These are phyloP conservation scores for Esperia sulphurella DNA, from an alignment of 2,888 invertebrate species.

Conservation along the genomic window DNA sequence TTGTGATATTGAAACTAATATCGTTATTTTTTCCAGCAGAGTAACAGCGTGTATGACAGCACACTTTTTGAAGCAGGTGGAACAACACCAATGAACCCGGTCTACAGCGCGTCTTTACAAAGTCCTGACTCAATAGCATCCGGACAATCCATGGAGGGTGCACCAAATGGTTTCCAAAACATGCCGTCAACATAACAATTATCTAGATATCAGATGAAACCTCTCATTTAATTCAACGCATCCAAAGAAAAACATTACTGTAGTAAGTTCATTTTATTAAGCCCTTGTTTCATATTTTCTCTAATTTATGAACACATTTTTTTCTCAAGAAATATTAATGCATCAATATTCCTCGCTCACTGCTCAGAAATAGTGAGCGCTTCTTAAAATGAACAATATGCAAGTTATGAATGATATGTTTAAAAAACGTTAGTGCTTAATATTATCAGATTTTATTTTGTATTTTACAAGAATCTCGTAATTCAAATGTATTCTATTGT, in stretches of 20 bases:
- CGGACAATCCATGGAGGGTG: slow-evolving; percentile 64
- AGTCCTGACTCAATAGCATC: slow-evolving; percentile 85
- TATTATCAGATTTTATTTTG: slow-evolving; percentile 13
- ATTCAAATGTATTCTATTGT: slow-evolving; percentile 8
- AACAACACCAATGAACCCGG: slow-evolving; percentile 82
- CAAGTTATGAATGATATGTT: slow-evolving; percentile 2
- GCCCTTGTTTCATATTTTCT: too few relatives aligned
- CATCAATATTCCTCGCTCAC: too few relatives aligned
- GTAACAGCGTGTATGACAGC: slow-evolving; percentile 86
- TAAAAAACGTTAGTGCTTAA: slow-evolving; percentile 15
- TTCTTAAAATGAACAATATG: slow-evolving; percentile 15
- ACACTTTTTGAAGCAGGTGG: slow-evolving; percentile 84
- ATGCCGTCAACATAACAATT: slow-evolving; percentile 63
- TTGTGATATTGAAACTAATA: too few relatives aligned
- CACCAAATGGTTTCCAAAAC: slow-evolving; percentile 38
- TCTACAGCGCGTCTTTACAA: slow-evolving; percentile 84
- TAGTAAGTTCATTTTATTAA: not conserved
- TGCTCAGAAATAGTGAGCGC: too few relatives aligned
- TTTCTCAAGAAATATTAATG: too few relatives aligned
- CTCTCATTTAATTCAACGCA: slow-evolving; percentile 20
- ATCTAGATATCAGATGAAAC: slow-evolving; percentile 14
- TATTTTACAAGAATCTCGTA: slow-evolving; percentile 24
- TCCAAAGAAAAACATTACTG: slow-evolving; percentile 41
- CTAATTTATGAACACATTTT: too few relatives aligned
- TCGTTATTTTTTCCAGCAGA: slow-evolving; percentile 60